Conservation (phyloP, 1,140 invertebrate species). For the Pararge aegeria region DNA sequence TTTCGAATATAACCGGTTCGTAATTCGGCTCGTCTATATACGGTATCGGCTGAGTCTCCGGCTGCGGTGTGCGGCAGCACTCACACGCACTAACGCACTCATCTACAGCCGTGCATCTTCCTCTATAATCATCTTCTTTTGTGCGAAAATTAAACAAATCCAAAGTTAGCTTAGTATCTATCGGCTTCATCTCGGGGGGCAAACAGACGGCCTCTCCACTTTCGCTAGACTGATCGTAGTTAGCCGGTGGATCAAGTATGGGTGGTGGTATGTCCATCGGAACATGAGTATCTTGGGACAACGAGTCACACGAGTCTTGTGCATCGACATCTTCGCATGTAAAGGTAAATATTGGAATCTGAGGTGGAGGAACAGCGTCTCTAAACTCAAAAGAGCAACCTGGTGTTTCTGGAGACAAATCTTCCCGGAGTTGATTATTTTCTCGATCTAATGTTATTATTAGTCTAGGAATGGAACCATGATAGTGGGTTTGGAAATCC, state of each 20-base stretch:
- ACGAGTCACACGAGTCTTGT: slow-evolving; percentile 29
- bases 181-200: slow-evolving; percentile 68
- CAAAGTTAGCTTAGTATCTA: slow-evolving; percentile 59
- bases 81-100: slow-evolving; percentile 71
- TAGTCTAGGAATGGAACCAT: slow-evolving; percentile 66
- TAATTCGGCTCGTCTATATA: slow-evolving; percentile 74
- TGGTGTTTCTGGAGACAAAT: slow-evolving; percentile 62
- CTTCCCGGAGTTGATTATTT: slow-evolving; percentile 64
- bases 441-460: slow-evolving; percentile 67
- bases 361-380: slow-evolving; percentile 31
- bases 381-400: slow-evolving; percentile 56
- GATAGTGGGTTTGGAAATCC: slow-evolving; percentile 53
- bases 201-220: slow-evolving; percentile 49
- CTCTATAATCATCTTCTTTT: slow-evolving; percentile 48
- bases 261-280: slow-evolving; percentile 44
- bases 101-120: slow-evolving; percentile 55
- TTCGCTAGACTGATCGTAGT: slow-evolving; percentile 58
- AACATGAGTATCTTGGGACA: slow-evolving; percentile 36
- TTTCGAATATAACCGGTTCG: slow-evolving; percentile 73
- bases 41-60: slow-evolving; percentile 66
- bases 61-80: slow-evolving; percentile 68
- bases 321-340: slow-evolving; percentile 68
- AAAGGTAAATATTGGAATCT: slow-evolving; percentile 69
- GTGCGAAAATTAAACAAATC: slow-evolving; percentile 53
- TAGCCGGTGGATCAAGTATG: slow-evolving; percentile 43